Base-by-base conservation (phyloP, 2,113 vertebrate genomes). In the Gadus macrocephalus region DNA sequence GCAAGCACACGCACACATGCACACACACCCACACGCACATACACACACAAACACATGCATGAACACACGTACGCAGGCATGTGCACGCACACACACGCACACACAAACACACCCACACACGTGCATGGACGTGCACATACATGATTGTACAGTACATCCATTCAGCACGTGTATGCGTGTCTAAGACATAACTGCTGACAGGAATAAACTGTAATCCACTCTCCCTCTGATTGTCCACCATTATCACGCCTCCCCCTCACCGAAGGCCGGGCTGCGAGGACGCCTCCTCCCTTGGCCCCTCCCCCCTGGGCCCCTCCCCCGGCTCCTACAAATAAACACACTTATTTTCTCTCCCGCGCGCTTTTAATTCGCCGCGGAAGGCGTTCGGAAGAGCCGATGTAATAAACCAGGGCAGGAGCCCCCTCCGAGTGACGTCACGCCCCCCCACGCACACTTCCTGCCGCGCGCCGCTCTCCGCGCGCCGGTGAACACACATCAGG, bases 1-100 rank as follows among this genome's bases (percentile, higher is more conserved):
- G 75, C 69, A 61, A 15, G 3, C 53, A 20, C 64, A 27, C 66
- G 59, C 67, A 74, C 19, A 77, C 11, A 64, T 59, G 69, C 25
- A 64, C 56, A 58, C 55, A 31, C 62, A 64, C 62, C 6, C 22
- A 64, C 62, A 64, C 25, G 31, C 62, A 64, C 25, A 64, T 15
- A 64, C 22, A 31, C 25, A 62, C 61, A 62, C 61, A 62, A 1
- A 62, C 20, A 62, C 61, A 62, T 59, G 67, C 31, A 64, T 53
- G 35, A 3, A 63, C 61, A 63, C 19, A 63, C 61, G 27, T 16
- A 28, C 20, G 27, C 20, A 63, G 3, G 27, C 19, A 62, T 8
- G 27, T 15, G 25, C 61, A 62, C 25, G 25, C 20, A 31, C 62
- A 27, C 61, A 62, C 31, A 35, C 66, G 59, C 67, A 74, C 31